Evolutionary conservation across 2,113 vertebrate genomes (phyloP).

Genomic region (Cettia cetti): DNA sequence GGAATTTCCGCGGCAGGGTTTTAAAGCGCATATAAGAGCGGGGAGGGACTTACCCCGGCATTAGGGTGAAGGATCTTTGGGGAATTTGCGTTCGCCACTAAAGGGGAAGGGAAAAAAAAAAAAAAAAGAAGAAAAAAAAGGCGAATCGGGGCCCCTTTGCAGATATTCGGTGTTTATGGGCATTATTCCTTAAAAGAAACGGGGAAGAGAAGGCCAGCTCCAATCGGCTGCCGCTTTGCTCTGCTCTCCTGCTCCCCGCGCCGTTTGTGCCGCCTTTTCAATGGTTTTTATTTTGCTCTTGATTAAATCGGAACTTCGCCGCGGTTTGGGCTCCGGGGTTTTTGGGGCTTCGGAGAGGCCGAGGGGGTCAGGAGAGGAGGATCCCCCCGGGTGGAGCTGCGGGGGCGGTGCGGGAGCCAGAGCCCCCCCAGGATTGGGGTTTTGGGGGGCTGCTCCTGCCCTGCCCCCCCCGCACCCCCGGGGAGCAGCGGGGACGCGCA

Average conservation of each 20-base stretch:
- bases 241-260: background rate
- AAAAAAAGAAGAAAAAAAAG: background rate
- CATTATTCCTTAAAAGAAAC: background rate
- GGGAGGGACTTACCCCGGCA: conserved; percentile 61
- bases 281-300: background rate
- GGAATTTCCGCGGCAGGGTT: conserved; percentile 83
- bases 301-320: background rate
- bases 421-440: rapidly evolving
- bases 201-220: background rate
- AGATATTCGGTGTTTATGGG: conserved; percentile 4
- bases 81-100: conserved; percentile 49
- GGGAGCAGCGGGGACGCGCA: no score
- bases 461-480: no score
- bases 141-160: background rate
- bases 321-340: background rate
- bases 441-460: background rate
- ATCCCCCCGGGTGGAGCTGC: no score
- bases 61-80: conserved; percentile 28
- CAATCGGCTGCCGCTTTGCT: background rate
- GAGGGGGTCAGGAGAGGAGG: background rate
- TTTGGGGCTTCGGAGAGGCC: background rate
- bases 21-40: conserved; percentile 72
- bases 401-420: background rate
- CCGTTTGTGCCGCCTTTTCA: no score
- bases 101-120: background rate